These are phyloP conservation scores for Acanthopleura granulata DNA, from an alignment of 2,888 invertebrate genomes.

Conservation along the genomic window DNA sequence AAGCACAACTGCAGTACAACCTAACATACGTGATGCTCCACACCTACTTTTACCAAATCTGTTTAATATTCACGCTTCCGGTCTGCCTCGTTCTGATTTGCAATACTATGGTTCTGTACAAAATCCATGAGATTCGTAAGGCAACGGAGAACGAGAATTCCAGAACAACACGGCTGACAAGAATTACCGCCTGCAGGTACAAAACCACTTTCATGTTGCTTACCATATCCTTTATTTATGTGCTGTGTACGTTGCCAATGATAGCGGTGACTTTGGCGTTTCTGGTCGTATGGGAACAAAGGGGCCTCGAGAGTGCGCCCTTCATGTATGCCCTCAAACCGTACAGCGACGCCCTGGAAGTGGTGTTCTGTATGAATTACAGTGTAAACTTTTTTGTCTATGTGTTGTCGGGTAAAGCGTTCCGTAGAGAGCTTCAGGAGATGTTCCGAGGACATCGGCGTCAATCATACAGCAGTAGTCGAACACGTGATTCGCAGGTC, in stretches of 20 bases:
- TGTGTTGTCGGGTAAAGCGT: slow-evolving; percentile 54
- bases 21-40: slow-evolving; percentile 49
- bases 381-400: slow-evolving; percentile 61
- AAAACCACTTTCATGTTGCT: slow-evolving; percentile 59
- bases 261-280: slow-evolving; percentile 48
- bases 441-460: slow-evolving; percentile 29
- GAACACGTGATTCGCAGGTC: slow-evolving; percentile 10
- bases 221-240: slow-evolving; percentile 53
- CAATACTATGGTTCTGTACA: slow-evolving; percentile 54
- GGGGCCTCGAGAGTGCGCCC: slow-evolving; percentile 26
- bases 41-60: slow-evolving; percentile 58
- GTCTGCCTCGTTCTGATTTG: slow-evolving; percentile 54
- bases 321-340: slow-evolving; percentile 37
- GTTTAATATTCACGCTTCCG: slow-evolving; percentile 54
- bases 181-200: slow-evolving; percentile 31
- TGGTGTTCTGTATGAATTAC: slow-evolving; percentile 55
- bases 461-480: background rate
- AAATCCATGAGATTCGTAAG: slow-evolving; percentile 42
- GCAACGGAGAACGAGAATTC: slow-evolving; percentile 20
- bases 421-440: slow-evolving; percentile 47
- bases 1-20: slow-evolving; percentile 13
- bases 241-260: slow-evolving; percentile 51
- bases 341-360: slow-evolving; percentile 39
- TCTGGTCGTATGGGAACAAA: slow-evolving; percentile 37
- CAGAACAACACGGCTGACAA: slow-evolving; percentile 20